Conservation (phyloP, 2,888 invertebrate species). For the Cremastinae sp. region DNA sequence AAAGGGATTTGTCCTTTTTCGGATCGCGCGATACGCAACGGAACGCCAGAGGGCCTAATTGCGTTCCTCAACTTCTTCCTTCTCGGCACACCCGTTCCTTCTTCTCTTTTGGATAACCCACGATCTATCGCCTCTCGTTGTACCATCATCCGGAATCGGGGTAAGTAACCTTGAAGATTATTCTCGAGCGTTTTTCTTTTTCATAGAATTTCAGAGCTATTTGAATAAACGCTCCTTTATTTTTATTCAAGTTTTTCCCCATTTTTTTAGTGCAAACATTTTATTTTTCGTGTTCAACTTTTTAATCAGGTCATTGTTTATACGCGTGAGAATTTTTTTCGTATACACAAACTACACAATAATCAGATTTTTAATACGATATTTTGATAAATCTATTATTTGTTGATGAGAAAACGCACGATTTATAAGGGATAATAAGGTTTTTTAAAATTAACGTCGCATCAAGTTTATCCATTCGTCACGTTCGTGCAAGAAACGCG, state of each 20-base stretch:
- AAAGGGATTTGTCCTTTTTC: constrained; percentile 77
- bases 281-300: background rate
- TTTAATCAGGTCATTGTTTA: no score
- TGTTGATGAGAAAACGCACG: no score
- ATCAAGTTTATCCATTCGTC: constrained; percentile 1
- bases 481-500: background rate
- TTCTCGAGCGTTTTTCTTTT: constrained; percentile 50
- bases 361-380: no score
- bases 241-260: no score
- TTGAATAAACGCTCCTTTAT: no score
- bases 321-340: no score
- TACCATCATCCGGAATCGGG: constrained; percentile 45
- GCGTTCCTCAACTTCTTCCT: constrained; percentile 67
- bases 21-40: constrained; percentile 42
- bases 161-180: constrained; percentile 50
- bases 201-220: constrained; percentile 18
- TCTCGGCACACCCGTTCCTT: background rate
- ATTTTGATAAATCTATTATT: no score
- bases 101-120: constrained; percentile 70
- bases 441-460: background rate
- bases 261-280: no score
- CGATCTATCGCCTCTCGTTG: constrained; percentile 69
- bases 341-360: no score
- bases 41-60: constrained; percentile 75
- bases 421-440: background rate